phyloP scores from a whole-genome alignment of 2,113 vertebrate species.

The Platysternon megacephalum region DNA sequence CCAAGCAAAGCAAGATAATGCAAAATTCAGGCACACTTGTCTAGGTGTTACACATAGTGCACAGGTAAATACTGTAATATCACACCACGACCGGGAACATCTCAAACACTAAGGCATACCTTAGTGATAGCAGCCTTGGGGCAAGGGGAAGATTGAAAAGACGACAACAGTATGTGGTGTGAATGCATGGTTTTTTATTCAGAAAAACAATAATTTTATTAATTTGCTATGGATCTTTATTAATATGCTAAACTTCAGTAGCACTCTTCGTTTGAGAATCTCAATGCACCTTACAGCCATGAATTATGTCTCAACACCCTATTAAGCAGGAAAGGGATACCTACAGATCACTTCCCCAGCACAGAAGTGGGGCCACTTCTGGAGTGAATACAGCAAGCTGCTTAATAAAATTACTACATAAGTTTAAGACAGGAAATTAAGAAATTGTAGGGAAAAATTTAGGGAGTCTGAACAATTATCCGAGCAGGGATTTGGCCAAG shows the following conservation, averaged over 20 bases:
- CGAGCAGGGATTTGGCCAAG: not conserved
- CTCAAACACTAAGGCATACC: not conserved
- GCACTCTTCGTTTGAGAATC: not conserved
- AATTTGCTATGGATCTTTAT: not conserved
- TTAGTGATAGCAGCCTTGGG: not conserved
- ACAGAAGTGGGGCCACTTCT: not conserved
- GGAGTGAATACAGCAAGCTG: not conserved
- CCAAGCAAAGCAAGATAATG: slow-evolving; percentile 17
- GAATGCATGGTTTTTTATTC: not conserved
- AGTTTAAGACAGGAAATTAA: not conserved
- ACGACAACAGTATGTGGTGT: not conserved
- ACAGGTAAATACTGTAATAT: not conserved
- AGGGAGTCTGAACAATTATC: not conserved
- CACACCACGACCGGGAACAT: not conserved
- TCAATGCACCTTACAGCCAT: not conserved
- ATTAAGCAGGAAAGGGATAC: not conserved
- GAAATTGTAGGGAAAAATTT: not conserved
- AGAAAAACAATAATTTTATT: not conserved
- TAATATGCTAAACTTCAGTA: not conserved
- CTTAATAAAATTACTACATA: not conserved
- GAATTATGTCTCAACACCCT: not conserved
- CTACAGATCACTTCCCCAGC: not conserved
- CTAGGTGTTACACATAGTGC: not conserved
- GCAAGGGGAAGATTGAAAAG: not conserved
- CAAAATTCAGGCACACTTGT: not conserved